Percentiles rank a stretch among this genome's conserved stretches.
phyloP scores from a whole-genome alignment of 2,888 invertebrate genomes.

The Apoderus coryli region DNA sequence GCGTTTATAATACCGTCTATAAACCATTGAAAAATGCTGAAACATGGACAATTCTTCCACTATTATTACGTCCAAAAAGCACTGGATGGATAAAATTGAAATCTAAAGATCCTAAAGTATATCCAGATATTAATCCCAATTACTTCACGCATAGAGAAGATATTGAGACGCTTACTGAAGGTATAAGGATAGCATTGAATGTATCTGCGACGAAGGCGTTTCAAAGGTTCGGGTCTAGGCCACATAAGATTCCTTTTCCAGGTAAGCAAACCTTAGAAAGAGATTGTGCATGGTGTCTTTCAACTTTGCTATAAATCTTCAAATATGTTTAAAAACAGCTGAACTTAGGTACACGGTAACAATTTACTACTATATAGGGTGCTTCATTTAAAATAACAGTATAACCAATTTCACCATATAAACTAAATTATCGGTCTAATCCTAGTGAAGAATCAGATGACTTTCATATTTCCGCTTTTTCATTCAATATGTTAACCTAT shows the following conservation, averaged over 20 bases:
- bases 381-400: no score
- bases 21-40: slow-evolving; percentile 65
- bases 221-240: slow-evolving; percentile 63
- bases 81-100: slow-evolving; percentile 74
- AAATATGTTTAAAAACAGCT: no score
- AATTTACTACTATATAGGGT: no score
- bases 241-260: slow-evolving; percentile 67
- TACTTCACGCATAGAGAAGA: slow-evolving; percentile 81
- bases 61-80: slow-evolving; percentile 73
- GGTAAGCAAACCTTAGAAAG: no score
- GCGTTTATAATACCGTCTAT: slow-evolving; percentile 73
- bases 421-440: no score
- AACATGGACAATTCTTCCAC: slow-evolving; percentile 71
- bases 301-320: no score
- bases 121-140: slow-evolving; percentile 81
- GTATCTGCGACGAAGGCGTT: slow-evolving; percentile 69
- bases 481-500: no score
- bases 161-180: slow-evolving; percentile 61
- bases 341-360: no score
- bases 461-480: no score
- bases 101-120: slow-evolving; percentile 64
- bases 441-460: no score
- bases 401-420: no score
- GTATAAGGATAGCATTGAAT: slow-evolving; percentile 69
- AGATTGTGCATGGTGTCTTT: no score